A percentile compares a stretch with the other conserved stretches of the same genome.
Evolutionary conservation across 2,888 invertebrate genomes (phyloP).

Genomic region (Pollenia angustigena): DNA sequence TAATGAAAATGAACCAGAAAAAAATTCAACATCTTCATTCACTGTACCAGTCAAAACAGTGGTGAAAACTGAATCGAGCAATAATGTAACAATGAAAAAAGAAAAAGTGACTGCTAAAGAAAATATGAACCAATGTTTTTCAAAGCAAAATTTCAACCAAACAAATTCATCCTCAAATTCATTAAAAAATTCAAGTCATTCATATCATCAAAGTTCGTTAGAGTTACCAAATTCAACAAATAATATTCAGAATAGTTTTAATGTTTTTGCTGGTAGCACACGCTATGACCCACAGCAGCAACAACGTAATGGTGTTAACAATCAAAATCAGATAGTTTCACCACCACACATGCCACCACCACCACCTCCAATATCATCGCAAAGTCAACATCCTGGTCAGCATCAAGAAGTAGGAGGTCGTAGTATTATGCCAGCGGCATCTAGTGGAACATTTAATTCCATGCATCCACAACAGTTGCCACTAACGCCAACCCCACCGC

Average conservation of each 20-base stretch:
- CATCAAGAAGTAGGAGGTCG: slow-evolving; percentile 43
- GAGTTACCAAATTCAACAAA: slow-evolving; percentile 75
- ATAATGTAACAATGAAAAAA: slow-evolving; percentile 10
- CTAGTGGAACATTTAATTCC: slow-evolving; percentile 61
- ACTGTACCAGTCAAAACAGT: not conserved
- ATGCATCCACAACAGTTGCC: slow-evolving; percentile 65
- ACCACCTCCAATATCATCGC: slow-evolving; percentile 46
- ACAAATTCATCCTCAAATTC: slow-evolving; percentile 23
- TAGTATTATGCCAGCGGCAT: slow-evolving; percentile 50
- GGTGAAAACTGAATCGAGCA: slow-evolving; percentile 37
- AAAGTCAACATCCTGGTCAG: slow-evolving; percentile 33
- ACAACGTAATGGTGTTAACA: slow-evolving; percentile 60
- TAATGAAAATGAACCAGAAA: slow-evolving; percentile 34
- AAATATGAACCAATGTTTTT: slow-evolving; percentile 36
- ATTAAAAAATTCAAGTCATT: slow-evolving; percentile 59
- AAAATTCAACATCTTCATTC: slow-evolving; percentile 52
- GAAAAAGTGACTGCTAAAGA: slow-evolving; percentile 28
- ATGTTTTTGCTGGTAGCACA: slow-evolving; percentile 77
- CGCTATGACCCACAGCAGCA: slow-evolving; percentile 77
- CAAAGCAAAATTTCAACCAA: slow-evolving; percentile 41
- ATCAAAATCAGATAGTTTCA: slow-evolving; percentile 60
- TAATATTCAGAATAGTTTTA: slow-evolving; percentile 75
- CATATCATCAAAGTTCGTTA: slow-evolving; percentile 46
- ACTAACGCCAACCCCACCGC: slow-evolving; percentile 74
- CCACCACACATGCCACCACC: slow-evolving; percentile 63